Evolutionary conservation across 2,113 vertebrate genomes (phyloP).

Genomic region (Naja naja): DNA sequence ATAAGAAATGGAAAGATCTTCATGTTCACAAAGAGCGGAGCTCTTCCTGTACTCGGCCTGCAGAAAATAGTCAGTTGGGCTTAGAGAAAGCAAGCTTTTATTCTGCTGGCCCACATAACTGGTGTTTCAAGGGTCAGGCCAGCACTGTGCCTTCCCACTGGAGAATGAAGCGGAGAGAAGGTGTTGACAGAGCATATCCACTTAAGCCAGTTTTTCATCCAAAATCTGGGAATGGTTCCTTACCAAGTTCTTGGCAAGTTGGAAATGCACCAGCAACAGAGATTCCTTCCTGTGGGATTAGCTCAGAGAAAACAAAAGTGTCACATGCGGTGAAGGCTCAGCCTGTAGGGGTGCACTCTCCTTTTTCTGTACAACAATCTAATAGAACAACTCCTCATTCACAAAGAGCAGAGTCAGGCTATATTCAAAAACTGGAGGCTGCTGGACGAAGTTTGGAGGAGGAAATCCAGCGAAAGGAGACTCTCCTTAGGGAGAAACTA

Average conservation of each 20-base stretch:
- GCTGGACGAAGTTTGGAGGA: constrained; percentile 57
- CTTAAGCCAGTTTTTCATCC: constrained; percentile 75
- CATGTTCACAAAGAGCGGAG: constrained; percentile 28
- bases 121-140: constrained; percentile 34
- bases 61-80: constrained; percentile 23
- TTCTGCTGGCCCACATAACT: constrained; percentile 38
- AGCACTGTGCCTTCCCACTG: constrained; percentile 42
- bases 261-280: constrained; percentile 5
- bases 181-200: constrained; percentile 71
- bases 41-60: constrained; percentile 6
- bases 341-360: neutral
- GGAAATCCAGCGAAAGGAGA: constrained; percentile 75
- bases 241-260: neutral
- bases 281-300: constrained; percentile 18
- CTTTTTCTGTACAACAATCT: constrained; percentile 7
- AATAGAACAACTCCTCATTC: constrained; percentile 11
- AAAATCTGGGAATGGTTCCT: constrained; percentile 37
- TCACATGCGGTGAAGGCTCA: constrained; percentile 7
- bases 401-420: constrained; percentile 26
- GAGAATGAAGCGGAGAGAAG: constrained; percentile 51
- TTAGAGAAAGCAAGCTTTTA: constrained; percentile 6
- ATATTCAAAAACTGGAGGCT: constrained; percentile 65
- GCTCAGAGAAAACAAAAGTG: constrained; percentile 30
- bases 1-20: constrained; percentile 41
- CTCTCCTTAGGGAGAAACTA: constrained; percentile 76